phyloP scores from a whole-genome alignment of 1,140 invertebrate genomes.

The Philotrypesis tridentata region DNA sequence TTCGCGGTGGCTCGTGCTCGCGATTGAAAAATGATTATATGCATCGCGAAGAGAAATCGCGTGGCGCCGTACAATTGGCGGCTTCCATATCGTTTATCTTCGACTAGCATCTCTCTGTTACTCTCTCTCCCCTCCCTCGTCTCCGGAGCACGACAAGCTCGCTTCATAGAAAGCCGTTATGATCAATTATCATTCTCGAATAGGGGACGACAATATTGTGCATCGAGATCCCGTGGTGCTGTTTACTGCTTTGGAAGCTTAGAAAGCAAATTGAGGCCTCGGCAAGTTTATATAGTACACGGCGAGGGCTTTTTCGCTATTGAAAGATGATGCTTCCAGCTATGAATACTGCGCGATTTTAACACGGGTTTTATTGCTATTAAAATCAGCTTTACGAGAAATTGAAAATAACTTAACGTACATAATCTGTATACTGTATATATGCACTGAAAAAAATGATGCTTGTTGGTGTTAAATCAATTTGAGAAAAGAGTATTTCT shows the following conservation, averaged over 20 bases:
- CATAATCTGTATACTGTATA: too few species aligned
- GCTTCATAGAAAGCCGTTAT: conserved; percentile 38
- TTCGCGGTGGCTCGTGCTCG: background rate
- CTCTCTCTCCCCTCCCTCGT: conserved; percentile 5
- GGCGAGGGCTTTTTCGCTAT: too few species aligned
- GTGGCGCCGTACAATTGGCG: background rate
- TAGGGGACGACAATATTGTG: conserved; percentile 23
- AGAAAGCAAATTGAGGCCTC: conserved; percentile 17
- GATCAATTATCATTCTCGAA: conserved; percentile 36
- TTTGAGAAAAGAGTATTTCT: too few species aligned
- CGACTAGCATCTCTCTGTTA: background rate
- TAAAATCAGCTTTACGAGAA: too few species aligned
- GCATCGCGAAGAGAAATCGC: conserved; percentile 34
- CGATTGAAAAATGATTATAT: conserved; percentile 42
- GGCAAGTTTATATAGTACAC: too few species aligned
- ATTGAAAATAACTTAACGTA: too few species aligned
- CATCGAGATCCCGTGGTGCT: background rate
- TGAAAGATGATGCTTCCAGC: too few species aligned
- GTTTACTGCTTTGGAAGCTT: background rate
- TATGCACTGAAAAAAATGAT: too few species aligned
- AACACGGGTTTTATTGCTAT: too few species aligned
- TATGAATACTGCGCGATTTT: too few species aligned
- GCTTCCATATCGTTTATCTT: conserved; percentile 17
- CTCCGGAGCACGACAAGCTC: background rate
- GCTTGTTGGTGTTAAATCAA: too few species aligned